Base-by-base conservation (phyloP, 1,140 invertebrate genomes). In the Adelges cooleyi region DNA sequence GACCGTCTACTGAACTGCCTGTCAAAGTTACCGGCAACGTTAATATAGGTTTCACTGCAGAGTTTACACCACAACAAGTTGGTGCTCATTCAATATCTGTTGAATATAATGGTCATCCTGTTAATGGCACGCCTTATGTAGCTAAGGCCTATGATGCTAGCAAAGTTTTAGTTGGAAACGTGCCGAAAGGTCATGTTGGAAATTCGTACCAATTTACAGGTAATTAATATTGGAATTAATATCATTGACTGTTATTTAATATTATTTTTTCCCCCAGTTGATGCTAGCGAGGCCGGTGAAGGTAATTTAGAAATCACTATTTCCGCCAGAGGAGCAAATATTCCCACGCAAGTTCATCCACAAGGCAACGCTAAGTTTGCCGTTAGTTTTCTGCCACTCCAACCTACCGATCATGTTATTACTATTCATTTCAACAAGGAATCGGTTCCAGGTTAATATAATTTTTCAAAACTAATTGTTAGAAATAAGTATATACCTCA, bases 301-400 rank as follows among this genome's bases (percentile, higher is more conserved):
- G 96, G 96, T 48, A 98, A 96, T 76, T 78, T 98, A 50, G 95
- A 98, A 79, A 97, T 98, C 40, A 93, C 92, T 20, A 95, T 98
- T 68, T 90, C 89, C 67, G 91, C 90, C 38, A 83, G 91, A 72
- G 93, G 92, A 6, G 82, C 91, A 48, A 95, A 95, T 73, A 92
- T 97, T 69, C 92, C 94, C 17, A 98, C 95, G 23, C 92, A 96
- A 82, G 94, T 98, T n/a, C 90, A 93, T 75, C 90, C 93, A 11
- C 86, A 97, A 70, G 92, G 91, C 69, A 84, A 82, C 71, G 82
- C 82, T 59, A 84, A 90, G 69, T 98, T 97, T 77, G 91, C 92
- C 52, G 93, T 98, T 54, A 90, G 89, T 68, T 99, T 98, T 75
- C 86, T 95, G 56, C 95, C 95, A 27, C 84, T 90, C 29, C 92